These are phyloP conservation scores for Myzus persicae DNA, from an alignment of 1,140 invertebrate species.

Conservation along the genomic window DNA sequence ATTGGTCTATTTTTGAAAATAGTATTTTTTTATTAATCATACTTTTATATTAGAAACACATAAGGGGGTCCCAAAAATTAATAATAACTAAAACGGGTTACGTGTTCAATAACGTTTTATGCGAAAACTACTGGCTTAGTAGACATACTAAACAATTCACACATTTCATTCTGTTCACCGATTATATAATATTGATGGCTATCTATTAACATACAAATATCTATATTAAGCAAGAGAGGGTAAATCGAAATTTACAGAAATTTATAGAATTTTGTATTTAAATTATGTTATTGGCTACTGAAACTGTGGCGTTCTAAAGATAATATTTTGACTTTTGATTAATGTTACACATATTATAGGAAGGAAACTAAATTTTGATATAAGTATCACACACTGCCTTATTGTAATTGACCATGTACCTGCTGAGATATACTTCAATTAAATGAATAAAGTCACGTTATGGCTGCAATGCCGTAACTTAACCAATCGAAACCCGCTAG, in stretches of 20 bases:
- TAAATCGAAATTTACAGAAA: too few species aligned
- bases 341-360: not conserved
- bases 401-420: not conserved
- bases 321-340: not conserved
- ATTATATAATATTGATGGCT: too few species aligned
- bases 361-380: not conserved
- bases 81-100: not conserved
- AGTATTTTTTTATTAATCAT: not conserved
- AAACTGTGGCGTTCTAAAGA: not conserved
- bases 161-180: not conserved
- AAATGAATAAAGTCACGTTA: not conserved
- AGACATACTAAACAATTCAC: not conserved
- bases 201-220: too few species aligned
- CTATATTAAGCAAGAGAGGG: too few species aligned
- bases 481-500: not conserved
- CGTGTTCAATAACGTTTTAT: not conserved
- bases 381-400: not conserved
- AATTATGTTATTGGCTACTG: not conserved
- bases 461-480: not conserved
- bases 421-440: not conserved
- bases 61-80: not conserved
- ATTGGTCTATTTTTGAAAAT: not conserved
- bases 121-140: not conserved
- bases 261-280: not conserved
- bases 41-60: not conserved